These are phyloP conservation scores for Dione juno DNA, from an alignment of 2,888 invertebrate genomes.

Conservation along the genomic window DNA sequence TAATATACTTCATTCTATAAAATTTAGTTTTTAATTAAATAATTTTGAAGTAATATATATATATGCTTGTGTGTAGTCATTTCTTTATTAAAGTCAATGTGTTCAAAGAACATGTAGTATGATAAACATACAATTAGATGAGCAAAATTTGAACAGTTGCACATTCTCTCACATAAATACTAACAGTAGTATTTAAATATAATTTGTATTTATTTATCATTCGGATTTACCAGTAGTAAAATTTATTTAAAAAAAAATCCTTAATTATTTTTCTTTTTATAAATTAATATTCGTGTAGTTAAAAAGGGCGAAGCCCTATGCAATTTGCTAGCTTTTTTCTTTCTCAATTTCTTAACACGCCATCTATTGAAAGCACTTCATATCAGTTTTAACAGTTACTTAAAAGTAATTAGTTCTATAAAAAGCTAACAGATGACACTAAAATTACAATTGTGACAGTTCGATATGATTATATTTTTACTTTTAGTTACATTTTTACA, in stretches of 20 bases:
- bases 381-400: neutral
- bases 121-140: neutral
- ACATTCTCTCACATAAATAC: neutral
- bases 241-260: too few relatives aligned
- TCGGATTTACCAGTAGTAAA: too few relatives aligned
- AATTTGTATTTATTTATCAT: too few relatives aligned
- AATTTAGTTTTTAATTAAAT: neutral
- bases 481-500: too few relatives aligned
- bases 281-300: too few relatives aligned
- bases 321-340: neutral
- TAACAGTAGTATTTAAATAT: too few relatives aligned
- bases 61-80: neutral
- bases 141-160: neutral
- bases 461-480: too few relatives aligned
- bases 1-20: too few relatives aligned
- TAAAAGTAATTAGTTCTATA: neutral
- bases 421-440: neutral
- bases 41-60: neutral
- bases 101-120: neutral
- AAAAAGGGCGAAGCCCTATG: too few relatives aligned
- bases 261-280: too few relatives aligned
- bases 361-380: neutral
- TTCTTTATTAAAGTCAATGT: neutral
- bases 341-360: neutral
- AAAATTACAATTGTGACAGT: too few relatives aligned